phyloP scores from a whole-genome alignment of 1,140 invertebrate species.

The Oedothorax gibbosus region DNA sequence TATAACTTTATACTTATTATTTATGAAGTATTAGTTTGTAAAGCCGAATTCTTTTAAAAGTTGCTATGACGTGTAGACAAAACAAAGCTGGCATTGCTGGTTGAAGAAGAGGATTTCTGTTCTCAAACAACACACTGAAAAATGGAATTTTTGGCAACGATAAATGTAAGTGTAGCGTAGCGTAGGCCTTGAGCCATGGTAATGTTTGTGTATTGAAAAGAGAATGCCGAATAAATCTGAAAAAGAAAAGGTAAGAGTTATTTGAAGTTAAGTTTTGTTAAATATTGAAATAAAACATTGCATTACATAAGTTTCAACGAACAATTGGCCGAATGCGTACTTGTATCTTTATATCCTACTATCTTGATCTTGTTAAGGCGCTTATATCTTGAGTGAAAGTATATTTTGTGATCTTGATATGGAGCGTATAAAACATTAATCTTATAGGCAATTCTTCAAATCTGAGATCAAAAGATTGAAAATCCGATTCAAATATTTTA shows the following conservation, averaged over 20 bases:
- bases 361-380: conserved; percentile 19
- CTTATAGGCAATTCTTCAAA: background rate
- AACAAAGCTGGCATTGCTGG: conserved; percentile 23
- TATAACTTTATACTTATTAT: too few species aligned
- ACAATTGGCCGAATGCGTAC: conserved; percentile 10
- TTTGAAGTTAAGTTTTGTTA: background rate
- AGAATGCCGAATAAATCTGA: conserved; percentile 60
- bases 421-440: background rate
- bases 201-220: conserved; percentile 60
- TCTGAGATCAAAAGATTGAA: background rate
- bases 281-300: conserved; percentile 3
- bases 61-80: conserved; percentile 26
- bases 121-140: conserved; percentile 29
- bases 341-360: conserved; percentile 20
- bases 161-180: conserved; percentile 60
- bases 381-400: conserved; percentile 12
- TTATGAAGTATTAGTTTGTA: too few species aligned
- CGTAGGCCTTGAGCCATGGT: conserved; percentile 62
- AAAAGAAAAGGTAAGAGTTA: conserved; percentile 56
- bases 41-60: too few species aligned
- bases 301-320: background rate
- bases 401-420: conserved; percentile 31
- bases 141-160: conserved; percentile 61
- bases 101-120: conserved; percentile 27
- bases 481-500: too few species aligned